Evolutionary conservation across 2,113 vertebrate genomes (phyloP).

Genomic region (Entomyzon cyanotis): DNA sequence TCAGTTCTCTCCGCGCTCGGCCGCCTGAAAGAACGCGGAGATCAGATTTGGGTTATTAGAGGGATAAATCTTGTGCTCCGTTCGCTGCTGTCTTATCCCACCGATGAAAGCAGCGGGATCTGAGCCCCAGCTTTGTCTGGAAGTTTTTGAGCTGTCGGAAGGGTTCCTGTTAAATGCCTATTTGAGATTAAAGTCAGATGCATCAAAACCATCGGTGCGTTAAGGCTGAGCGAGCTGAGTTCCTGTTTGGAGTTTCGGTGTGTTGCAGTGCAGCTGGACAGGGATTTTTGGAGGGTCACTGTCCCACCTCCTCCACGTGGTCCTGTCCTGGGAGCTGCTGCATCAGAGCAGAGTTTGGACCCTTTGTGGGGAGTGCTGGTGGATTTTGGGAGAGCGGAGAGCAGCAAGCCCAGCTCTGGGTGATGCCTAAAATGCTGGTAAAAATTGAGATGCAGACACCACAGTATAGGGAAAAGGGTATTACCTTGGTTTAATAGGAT

Average conservation of each 20-base stretch:
- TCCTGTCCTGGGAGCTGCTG: not conserved
- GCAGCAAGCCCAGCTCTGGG: not conserved
- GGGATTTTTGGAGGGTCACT: not conserved
- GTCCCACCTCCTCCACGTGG: not conserved
- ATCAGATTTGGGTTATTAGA: slow-evolving; percentile 32
- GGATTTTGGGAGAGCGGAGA: not conserved
- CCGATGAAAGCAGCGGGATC: slow-evolving; percentile 33
- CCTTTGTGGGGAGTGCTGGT: fast-evolving
- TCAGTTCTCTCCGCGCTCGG: not conserved
- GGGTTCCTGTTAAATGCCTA: slow-evolving; percentile 3
- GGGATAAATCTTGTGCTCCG: slow-evolving; percentile 35
- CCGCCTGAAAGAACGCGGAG: not conserved
- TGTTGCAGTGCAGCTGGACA: not conserved
- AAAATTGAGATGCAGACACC: too few relatives aligned
- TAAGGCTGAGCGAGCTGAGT: not conserved
- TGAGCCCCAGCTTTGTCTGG: slow-evolving; percentile 17
- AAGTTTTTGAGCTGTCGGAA: slow-evolving; percentile 8
- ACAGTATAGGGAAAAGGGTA: too few relatives aligned
- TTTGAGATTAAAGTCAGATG: slow-evolving; percentile 45
- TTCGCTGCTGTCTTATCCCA: slow-evolving; percentile 5
- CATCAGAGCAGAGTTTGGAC: fast-evolving
- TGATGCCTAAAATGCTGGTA: too few relatives aligned
- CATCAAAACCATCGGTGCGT: not conserved
- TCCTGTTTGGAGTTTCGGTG: not conserved
- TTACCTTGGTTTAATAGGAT: too few relatives aligned